phyloP scores from a whole-genome alignment of 1,140 invertebrate genomes.

The Euura lappo region DNA sequence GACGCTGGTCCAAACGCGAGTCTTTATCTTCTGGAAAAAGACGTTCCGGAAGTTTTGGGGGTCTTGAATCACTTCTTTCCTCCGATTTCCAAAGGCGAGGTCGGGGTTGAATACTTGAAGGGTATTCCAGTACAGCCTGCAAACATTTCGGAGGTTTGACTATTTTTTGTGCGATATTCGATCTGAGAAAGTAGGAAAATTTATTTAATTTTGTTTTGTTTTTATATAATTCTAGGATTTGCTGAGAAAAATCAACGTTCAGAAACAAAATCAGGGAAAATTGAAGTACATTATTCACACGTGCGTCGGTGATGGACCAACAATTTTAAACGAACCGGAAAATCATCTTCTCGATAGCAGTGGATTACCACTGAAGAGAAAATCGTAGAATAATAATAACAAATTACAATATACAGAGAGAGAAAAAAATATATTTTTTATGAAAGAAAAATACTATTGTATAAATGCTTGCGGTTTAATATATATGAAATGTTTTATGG shows the following conservation, averaged over 20 bases:
- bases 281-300: slow-evolving; percentile 88
- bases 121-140: slow-evolving; percentile 58
- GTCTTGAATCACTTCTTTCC: slow-evolving; percentile 79
- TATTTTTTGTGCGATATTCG: slow-evolving; percentile 16
- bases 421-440: not conserved
- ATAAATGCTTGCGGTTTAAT: no score
- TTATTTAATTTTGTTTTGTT: slow-evolving; percentile 1
- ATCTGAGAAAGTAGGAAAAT: not conserved
- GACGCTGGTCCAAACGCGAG: slow-evolving; percentile 98
- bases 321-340: slow-evolving; percentile 55
- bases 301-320: slow-evolving; percentile 75
- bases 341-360: slow-evolving; percentile 65
- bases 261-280: slow-evolving; percentile 59
- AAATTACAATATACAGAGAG: not conserved
- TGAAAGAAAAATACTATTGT: no score
- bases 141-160: slow-evolving; percentile 39
- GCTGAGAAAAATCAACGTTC: slow-evolving; percentile 50
- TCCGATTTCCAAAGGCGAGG: slow-evolving; percentile 44
- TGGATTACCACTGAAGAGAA: slow-evolving; percentile 51
- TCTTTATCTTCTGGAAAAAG: slow-evolving; percentile 81
- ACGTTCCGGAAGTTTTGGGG: slow-evolving; percentile 72
- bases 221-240: slow-evolving; percentile 52
- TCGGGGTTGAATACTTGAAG: slow-evolving; percentile 61
- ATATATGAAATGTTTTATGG: not conserved
- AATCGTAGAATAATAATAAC: not conserved